Percentiles rank a stretch among this genome's conserved stretches.
Evolutionary conservation across 2,113 vertebrate genomes (phyloP).

Genomic region (Willisornis vidua): DNA sequence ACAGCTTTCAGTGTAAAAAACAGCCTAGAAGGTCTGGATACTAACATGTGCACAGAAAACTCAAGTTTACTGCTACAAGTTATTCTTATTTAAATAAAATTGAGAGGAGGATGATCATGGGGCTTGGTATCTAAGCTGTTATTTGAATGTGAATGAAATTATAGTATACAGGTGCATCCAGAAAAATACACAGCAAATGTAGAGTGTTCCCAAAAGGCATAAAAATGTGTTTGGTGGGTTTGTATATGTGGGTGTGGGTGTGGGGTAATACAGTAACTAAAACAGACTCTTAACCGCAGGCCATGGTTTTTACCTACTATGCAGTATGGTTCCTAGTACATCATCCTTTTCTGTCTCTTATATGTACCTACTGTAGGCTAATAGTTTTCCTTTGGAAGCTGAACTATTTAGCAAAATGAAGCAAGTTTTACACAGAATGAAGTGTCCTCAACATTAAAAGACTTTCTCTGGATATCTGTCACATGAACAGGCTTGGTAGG

Average conservation of each 20-base stretch:
- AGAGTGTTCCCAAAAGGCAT: background rate
- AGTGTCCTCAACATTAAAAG: background rate
- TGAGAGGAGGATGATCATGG: background rate
- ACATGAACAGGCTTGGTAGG: background rate
- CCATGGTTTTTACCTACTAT: background rate
- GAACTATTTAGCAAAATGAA: background rate
- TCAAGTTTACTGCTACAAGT: background rate
- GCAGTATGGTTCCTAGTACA: background rate
- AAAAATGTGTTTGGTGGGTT: background rate
- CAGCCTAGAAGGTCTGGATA: background rate
- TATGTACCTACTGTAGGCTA: background rate
- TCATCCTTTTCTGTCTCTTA: background rate
- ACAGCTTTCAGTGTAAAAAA: background rate
- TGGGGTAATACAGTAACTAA: background rate
- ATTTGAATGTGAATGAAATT: background rate
- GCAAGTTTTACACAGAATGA: background rate
- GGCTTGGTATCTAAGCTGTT: background rate
- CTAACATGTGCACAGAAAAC: background rate
- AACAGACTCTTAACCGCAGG: background rate
- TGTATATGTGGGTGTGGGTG: rapidly evolving
- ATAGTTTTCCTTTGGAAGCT: background rate
- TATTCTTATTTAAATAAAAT: background rate
- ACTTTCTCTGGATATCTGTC: background rate
- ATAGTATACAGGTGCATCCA: background rate
- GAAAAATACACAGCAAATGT: background rate